Percentiles rank a stretch among this genome's conserved stretches.
Evolutionary conservation across 2,797 vertebrate species (phyloP).

Genomic region (Hozukius guyotensis): DNA sequence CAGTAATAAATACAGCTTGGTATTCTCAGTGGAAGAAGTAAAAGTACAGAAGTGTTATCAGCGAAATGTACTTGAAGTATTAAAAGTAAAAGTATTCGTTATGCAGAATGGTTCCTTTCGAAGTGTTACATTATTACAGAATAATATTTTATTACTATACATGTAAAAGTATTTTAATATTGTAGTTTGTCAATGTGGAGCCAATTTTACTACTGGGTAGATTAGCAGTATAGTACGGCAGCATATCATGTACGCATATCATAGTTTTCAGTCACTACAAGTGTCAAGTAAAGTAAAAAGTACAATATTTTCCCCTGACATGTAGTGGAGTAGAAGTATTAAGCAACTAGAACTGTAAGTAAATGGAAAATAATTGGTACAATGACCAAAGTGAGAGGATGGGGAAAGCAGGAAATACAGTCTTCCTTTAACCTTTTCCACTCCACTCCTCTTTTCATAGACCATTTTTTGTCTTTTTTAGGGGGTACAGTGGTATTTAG

Average conservation of each 20-base stretch:
- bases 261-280: neutral
- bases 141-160: too few species aligned
- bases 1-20: neutral
- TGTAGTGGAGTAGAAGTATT: neutral
- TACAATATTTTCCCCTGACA: neutral
- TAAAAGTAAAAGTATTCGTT: neutral
- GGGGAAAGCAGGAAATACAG: neutral
- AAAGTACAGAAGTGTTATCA: too few species aligned
- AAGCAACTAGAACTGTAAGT: neutral
- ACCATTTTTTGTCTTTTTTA: too few species aligned
- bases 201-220: neutral
- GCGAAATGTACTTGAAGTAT: too few species aligned
- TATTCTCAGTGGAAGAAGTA: neutral
- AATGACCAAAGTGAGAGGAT: neutral
- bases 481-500: too few species aligned
- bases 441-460: too few species aligned
- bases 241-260: neutral
- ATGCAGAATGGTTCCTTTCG: neutral
- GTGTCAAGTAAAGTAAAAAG: neutral
- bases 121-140: neutral
- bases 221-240: neutral
- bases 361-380: neutral
- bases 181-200: neutral
- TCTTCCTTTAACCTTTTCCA: neutral
- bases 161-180: too few species aligned